These are phyloP conservation scores for Saccostrea cuccullata DNA, from an alignment of 1,140 invertebrate genomes.

Conservation along the genomic window DNA sequence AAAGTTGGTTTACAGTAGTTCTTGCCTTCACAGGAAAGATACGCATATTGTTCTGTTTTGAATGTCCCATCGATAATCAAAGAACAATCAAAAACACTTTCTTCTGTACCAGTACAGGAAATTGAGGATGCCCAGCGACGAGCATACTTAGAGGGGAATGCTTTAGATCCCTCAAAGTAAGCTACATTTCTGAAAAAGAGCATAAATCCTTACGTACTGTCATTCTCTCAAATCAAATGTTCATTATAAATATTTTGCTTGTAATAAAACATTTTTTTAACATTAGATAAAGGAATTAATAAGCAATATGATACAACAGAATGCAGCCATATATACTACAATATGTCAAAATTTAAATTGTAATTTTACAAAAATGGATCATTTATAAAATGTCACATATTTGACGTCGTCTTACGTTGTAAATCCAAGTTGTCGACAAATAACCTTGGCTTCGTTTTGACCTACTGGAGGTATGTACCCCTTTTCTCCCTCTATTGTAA, in stretches of 20 bases:
- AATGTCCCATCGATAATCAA: not conserved
- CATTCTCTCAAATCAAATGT: no score
- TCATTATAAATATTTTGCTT: no score
- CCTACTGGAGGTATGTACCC: not conserved
- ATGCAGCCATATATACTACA: no score
- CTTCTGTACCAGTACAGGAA: not conserved
- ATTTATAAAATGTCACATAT: no score
- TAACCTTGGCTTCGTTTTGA: not conserved
- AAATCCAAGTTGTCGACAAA: not conserved
- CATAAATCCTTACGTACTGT: no score
- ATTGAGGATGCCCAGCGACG: not conserved
- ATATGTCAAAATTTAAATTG: no score
- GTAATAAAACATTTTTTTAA: no score
- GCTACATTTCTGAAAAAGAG: not conserved
- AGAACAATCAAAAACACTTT: not conserved
- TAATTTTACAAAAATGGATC: no score
- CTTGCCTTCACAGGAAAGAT: not conserved
- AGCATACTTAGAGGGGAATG: not conserved
- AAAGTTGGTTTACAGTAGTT: no score
- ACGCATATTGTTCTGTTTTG: conserved; percentile 1
- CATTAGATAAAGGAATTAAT: no score
- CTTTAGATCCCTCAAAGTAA: not conserved
- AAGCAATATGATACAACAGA: no score
- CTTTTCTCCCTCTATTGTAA: not conserved
- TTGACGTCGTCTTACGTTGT: not conserved